Conservation (phyloP, 2,113 vertebrate genomes). For the mouse (Mus musculus) region DNA sequence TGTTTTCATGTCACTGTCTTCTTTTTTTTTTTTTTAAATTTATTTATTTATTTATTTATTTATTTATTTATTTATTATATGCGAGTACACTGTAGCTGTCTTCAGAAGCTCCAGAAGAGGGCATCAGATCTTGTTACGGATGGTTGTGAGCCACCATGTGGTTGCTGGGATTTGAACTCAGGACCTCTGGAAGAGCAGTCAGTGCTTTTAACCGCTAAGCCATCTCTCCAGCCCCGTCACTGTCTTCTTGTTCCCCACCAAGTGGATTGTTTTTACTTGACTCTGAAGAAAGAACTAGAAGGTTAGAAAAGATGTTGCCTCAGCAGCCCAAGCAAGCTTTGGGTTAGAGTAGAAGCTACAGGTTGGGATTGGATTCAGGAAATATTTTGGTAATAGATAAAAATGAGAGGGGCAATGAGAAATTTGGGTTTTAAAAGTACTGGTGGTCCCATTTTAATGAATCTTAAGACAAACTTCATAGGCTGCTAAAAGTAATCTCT, state of each 20-base stretch:
- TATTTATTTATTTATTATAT: no score
- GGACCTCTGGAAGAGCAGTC: no score
- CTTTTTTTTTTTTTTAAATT: no score
- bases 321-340: neutral
- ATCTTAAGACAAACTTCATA: neutral
- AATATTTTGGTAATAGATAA: constrained; percentile 13
- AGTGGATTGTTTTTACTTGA: neutral
- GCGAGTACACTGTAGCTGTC: no score
- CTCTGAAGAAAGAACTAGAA: neutral
- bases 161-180: no score
- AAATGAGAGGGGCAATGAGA: neutral
- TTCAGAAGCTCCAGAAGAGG: no score
- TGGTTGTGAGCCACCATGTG: no score
- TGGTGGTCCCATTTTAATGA: neutral
- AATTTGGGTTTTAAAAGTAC: neutral
- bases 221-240: no score
- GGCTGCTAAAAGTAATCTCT: constrained; percentile 17
- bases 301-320: neutral
- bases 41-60: no score
- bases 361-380: neutral
- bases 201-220: no score
- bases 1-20: neutral
- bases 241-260: neutral
- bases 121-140: no score
- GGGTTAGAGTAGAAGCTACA: neutral